Percentiles rank a stretch among this genome's conserved stretches.
Evolutionary conservation across 2,888 invertebrate genomes (phyloP).

Genomic region (Tetanocera ferruginea): DNA sequence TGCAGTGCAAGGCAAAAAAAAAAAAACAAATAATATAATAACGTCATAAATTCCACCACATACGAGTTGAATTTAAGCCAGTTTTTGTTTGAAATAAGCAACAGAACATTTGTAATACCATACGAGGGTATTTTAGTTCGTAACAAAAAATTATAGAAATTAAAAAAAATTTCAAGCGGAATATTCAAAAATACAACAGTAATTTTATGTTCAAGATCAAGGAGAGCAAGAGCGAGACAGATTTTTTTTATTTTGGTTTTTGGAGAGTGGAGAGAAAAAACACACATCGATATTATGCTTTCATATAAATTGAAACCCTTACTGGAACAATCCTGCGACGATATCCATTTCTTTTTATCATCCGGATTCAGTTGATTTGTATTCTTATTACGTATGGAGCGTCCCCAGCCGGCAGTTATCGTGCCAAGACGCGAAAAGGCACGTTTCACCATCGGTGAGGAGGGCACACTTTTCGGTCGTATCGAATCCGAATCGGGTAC

Average conservation of each 20-base stretch:
- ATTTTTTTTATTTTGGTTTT: not conserved
- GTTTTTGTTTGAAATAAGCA: no score
- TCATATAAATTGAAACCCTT: slow-evolving; percentile 69
- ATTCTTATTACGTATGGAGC: slow-evolving; percentile 88
- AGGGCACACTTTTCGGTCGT: slow-evolving; percentile 90
- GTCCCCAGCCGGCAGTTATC: slow-evolving; percentile 91
- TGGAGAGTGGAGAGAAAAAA: slow-evolving; percentile 48
- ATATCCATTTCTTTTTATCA: slow-evolving; percentile 92
- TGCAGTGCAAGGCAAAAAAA: slow-evolving; percentile 25
- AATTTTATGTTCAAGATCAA: slow-evolving; percentile 1
- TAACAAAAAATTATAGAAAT: not conserved
- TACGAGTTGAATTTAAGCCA: no score
- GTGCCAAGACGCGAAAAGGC: slow-evolving; percentile 92
- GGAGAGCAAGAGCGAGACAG: not conserved
- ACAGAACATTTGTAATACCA: slow-evolving; percentile 23
- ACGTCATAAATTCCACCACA: not conserved
- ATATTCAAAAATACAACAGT: slow-evolving; percentile 13
- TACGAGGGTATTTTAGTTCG: not conserved
- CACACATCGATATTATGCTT: slow-evolving; percentile 67
- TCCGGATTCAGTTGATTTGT: slow-evolving; percentile 85
- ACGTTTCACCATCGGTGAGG: slow-evolving; percentile 93
- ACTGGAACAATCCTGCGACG: slow-evolving; percentile 94
- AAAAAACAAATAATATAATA: slow-evolving; percentile 5
- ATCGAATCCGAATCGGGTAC: slow-evolving; percentile 92
- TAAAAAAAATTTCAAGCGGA: not conserved